phyloP scores from a whole-genome alignment of 2,797 vertebrate species.

The Diceros bicornis region DNA sequence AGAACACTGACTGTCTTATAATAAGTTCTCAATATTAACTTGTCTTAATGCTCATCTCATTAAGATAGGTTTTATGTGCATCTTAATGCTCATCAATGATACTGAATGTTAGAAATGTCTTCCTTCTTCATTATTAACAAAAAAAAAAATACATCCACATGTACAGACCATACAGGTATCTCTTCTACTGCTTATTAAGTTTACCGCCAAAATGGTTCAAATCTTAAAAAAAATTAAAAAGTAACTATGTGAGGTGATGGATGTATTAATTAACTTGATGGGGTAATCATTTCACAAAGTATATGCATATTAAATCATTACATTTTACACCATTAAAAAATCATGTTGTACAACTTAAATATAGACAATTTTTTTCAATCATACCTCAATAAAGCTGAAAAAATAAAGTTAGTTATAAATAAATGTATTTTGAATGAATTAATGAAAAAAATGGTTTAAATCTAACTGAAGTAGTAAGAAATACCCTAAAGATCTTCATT shows the following conservation, averaged over 20 bases:
- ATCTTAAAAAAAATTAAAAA: neutral
- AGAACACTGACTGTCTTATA: neutral
- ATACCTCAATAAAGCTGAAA: neutral
- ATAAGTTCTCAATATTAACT: neutral
- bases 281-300: neutral
- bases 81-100: neutral
- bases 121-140: neutral
- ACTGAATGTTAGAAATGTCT: neutral
- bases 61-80: neutral
- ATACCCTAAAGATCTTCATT: neutral
- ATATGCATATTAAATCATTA: neutral
- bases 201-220: neutral
- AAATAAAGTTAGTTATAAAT: slow-evolving; percentile 11
- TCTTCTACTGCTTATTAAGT: neutral
- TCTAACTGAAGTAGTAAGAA: neutral
- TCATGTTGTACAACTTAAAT: neutral
- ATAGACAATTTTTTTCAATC: neutral
- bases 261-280: neutral
- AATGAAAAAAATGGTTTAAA: neutral
- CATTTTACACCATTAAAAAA: neutral
- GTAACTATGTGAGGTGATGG: neutral
- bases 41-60: neutral
- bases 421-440: neutral
- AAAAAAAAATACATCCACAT: neutral
- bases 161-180: neutral